These are phyloP conservation scores for Lepus townsendii DNA, from an alignment of 2,797 vertebrate genomes.

Conservation along the genomic window DNA sequence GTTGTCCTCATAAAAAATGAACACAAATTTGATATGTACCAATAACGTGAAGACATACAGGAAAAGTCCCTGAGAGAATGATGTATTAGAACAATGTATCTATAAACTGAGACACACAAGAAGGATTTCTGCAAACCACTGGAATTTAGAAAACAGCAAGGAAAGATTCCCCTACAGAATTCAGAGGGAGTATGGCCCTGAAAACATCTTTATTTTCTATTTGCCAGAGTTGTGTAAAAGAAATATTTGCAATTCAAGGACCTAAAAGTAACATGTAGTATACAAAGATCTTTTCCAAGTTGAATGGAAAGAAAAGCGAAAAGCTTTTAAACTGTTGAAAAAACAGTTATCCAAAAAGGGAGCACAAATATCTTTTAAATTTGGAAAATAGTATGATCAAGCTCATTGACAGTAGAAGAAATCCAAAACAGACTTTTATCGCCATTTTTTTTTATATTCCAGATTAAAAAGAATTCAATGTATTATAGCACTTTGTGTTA, in stretches of 20 bases:
- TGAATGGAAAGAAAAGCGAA: not conserved
- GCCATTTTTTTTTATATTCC: not conserved
- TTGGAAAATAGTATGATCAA: not conserved
- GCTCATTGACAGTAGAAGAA: constrained; percentile 26
- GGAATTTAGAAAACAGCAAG: not conserved
- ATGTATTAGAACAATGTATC: not conserved
- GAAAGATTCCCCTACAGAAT: not conserved
- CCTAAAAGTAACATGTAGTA: not conserved
- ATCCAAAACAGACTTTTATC: not conserved
- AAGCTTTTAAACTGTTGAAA: not conserved
- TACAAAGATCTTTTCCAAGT: not conserved
- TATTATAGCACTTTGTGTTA: not conserved
- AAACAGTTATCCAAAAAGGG: constrained; percentile 1
- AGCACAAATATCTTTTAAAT: not conserved
- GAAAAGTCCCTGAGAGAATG: not conserved
- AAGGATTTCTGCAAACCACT: not conserved
- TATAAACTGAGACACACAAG: not conserved
- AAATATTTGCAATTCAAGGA: not conserved
- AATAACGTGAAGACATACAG: not conserved
- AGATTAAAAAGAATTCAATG: not conserved
- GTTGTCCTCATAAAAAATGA: not conserved
- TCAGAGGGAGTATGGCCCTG: not conserved
- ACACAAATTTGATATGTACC: not conserved
- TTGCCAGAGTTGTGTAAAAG: not conserved
- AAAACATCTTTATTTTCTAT: not conserved